Percentiles rank a stretch among this genome's conserved stretches.
Conservation (phyloP, 2,797 vertebrate species). For the Sebastes reedi region DNA sequence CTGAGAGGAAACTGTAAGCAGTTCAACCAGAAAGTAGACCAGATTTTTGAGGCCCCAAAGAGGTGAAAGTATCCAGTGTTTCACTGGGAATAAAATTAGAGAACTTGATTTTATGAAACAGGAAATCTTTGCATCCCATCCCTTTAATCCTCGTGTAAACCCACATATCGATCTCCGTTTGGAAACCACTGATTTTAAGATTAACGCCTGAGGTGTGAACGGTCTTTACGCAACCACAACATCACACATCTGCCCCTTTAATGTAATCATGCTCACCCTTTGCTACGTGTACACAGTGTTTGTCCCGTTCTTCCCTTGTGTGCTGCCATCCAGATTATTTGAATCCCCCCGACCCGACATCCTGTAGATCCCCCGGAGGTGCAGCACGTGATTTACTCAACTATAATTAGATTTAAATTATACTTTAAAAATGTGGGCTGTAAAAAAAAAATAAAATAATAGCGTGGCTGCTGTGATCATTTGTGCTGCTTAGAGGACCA, state of each 20-base stretch:
- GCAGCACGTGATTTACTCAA: not conserved
- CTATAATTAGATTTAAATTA: not conserved
- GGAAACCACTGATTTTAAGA: not conserved
- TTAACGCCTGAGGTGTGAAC: not conserved
- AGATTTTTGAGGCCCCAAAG: not conserved
- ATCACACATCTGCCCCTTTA: not conserved
- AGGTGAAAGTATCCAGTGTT: not conserved
- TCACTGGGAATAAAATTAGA: not conserved
- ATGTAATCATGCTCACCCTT: too few relatives aligned
- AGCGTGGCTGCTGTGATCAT: not conserved
- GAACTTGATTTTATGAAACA: not conserved
- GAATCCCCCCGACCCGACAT: not conserved
- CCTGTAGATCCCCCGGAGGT: not conserved
- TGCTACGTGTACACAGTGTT: not conserved
- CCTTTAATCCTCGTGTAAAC: not conserved
- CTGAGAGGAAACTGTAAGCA: not conserved
- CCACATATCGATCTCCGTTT: not conserved
- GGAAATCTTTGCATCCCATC: not conserved
- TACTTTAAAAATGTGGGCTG: not conserved
- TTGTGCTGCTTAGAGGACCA: constrained; percentile 1
- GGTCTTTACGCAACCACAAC: not conserved
- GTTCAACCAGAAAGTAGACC: too few relatives aligned
- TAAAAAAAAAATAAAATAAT: not conserved
- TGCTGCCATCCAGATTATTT: not conserved
- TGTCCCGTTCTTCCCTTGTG: not conserved